These are phyloP conservation scores for Eupristina koningsbergeri DNA, from an alignment of 1,140 invertebrate genomes.

Conservation along the genomic window DNA sequence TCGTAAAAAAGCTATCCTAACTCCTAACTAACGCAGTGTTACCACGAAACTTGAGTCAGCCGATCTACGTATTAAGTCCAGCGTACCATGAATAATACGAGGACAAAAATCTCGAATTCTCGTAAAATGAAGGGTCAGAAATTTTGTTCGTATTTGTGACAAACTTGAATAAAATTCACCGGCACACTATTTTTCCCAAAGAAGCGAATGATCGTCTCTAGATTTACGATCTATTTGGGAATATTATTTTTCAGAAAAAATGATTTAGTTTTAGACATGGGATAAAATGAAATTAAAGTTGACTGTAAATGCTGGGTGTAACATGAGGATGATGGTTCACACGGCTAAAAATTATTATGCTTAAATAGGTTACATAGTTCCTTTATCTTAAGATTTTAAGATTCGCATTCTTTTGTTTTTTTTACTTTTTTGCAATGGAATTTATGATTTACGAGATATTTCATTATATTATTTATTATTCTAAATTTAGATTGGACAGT, in stretches of 20 bases:
- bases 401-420: no score
- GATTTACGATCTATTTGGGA: constrained; percentile 22
- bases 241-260: constrained; percentile 13
- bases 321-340: background rate
- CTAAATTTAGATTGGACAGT: no score
- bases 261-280: background rate
- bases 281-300: background rate
- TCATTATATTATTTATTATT: no score
- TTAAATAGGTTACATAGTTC: background rate
- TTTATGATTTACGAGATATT: no score
- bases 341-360: background rate
- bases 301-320: background rate
- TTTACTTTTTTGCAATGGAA: no score
- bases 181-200: constrained; percentile 5
- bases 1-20: constrained; percentile 56
- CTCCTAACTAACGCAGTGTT: constrained; percentile 17
- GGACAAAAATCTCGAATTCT: constrained; percentile 26
- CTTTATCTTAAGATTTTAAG: no score
- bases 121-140: constrained; percentile 8
- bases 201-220: background rate
- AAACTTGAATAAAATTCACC: background rate
- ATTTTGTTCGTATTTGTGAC: background rate
- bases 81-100: constrained; percentile 13
- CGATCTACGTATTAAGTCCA: constrained; percentile 13
- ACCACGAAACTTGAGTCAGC: constrained; percentile 53